Evolutionary conservation across 2,797 vertebrate genomes (phyloP).

Genomic region (Onychomys leucogaster): DNA sequence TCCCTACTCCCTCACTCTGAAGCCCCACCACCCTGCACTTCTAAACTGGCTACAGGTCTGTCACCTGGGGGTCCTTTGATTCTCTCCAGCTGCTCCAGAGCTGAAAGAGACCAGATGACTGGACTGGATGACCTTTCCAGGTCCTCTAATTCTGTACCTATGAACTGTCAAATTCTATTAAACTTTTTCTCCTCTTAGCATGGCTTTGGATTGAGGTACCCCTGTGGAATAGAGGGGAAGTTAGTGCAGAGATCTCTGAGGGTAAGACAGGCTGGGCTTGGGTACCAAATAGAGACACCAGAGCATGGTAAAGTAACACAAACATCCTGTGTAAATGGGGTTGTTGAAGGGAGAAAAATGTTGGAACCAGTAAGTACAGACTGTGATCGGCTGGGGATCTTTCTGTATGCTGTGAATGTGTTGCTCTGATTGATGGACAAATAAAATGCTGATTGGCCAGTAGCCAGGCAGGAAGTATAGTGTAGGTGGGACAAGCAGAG

Average conservation of each 20-base stretch:
- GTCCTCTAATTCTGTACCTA: not conserved
- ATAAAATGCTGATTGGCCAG: no score
- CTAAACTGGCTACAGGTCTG: constrained; percentile 59
- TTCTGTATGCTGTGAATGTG: no score
- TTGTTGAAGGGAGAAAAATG: not conserved
- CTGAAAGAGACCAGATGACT: constrained; percentile 5
- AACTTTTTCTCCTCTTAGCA: not conserved
- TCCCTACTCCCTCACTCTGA: not conserved
- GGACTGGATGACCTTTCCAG: not conserved
- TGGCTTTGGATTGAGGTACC: not conserved
- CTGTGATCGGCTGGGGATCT: no score
- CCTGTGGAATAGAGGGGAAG: not conserved
- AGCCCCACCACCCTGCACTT: not conserved
- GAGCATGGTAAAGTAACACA: not conserved
- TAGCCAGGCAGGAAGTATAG: no score
- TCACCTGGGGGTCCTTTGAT: constrained; percentile 61
- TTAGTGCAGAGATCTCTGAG: not conserved
- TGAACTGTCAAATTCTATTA: not conserved
- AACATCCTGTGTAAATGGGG: not conserved
- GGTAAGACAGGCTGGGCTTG: not conserved
- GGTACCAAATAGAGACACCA: not conserved
- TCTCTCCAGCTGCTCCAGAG: not conserved
- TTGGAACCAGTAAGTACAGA: not conserved
- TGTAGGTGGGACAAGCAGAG: no score
- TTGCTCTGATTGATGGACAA: no score